phyloP scores from a whole-genome alignment of 2,113 vertebrate species.

The Notechis scutatus region DNA sequence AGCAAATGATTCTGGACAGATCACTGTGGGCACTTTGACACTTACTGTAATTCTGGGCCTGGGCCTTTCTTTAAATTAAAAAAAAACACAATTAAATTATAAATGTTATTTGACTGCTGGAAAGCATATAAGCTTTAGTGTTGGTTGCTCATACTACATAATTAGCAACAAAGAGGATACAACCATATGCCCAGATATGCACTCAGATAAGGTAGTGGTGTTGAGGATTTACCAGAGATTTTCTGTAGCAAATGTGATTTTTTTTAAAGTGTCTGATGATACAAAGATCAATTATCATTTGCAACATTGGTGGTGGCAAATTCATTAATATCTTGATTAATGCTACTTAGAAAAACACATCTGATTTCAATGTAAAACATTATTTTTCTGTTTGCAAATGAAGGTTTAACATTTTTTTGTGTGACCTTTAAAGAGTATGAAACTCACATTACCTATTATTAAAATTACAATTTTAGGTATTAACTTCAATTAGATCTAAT shows the following conservation, averaged over 20 bases:
- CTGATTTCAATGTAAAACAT: constrained; percentile 8
- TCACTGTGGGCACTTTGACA: no score
- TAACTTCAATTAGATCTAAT: background rate
- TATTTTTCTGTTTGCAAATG: background rate
- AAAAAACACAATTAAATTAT: background rate
- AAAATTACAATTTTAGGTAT: background rate
- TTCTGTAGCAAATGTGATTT: constrained; percentile 29
- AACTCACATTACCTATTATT: background rate
- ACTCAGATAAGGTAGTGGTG: constrained; percentile 24
- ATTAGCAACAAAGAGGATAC: constrained; percentile 17
- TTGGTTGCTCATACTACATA: background rate
- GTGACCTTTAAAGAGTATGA: background rate
- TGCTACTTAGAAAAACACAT: background rate
- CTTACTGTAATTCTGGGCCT: no score
- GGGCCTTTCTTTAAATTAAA: constrained; percentile 6
- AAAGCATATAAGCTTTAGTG: fast-evolving
- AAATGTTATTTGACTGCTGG: background rate
- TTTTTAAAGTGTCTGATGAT: constrained; percentile 42
- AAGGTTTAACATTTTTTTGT: background rate
- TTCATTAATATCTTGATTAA: background rate
- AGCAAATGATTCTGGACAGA: no score
- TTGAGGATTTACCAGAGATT: constrained; percentile 46
- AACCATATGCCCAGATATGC: background rate
- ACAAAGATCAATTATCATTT: constrained; percentile 13
- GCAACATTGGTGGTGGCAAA: constrained; percentile 22